A percentile compares a stretch with the other conserved stretches of the same genome.
phyloP scores from a whole-genome alignment of 2,113 vertebrate genomes.

The Leptobrachium leishanense region DNA sequence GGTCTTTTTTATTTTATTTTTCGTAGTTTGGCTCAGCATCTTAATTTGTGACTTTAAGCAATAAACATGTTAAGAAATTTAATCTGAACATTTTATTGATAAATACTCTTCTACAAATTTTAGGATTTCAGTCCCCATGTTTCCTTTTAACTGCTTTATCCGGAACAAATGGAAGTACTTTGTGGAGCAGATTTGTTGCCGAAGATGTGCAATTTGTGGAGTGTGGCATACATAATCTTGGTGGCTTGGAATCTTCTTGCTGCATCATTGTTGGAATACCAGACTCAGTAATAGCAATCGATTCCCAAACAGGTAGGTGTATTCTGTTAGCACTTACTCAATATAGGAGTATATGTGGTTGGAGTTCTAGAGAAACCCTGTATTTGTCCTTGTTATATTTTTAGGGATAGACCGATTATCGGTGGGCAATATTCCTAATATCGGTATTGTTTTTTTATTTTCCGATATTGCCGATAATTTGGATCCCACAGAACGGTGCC shows the following conservation, averaged over 20 bases:
- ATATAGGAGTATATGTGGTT: neutral
- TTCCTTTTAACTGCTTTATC: conserved; percentile 74
- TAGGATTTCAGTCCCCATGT: conserved; percentile 79
- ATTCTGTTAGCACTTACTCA: neutral
- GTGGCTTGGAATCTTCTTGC: conserved; percentile 34
- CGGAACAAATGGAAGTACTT: conserved; percentile 72
- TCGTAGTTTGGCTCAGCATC: too few species aligned
- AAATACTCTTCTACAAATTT: neutral
- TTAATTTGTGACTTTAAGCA: too few species aligned
- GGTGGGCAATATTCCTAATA: too few species aligned
- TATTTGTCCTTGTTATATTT: too few species aligned
- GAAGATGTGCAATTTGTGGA: conserved; percentile 73
- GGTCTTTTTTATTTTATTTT: too few species aligned
- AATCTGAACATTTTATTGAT: too few species aligned
- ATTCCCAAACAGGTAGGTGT: conserved; percentile 67
- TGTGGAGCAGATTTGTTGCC: conserved; percentile 76
- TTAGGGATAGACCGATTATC: too few species aligned
- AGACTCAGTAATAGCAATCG: conserved; percentile 59
- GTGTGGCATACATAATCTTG: conserved; percentile 63
- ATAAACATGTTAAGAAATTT: too few species aligned
- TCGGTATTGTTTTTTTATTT: too few species aligned
- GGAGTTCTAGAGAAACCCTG: too few species aligned
- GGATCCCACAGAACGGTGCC: too few species aligned
- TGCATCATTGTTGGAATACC: conserved; percentile 72
- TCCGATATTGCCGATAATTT: too few species aligned